These are phyloP conservation scores for Xerus inauris DNA, from an alignment of 2,113 vertebrate genomes.

Conservation along the genomic window DNA sequence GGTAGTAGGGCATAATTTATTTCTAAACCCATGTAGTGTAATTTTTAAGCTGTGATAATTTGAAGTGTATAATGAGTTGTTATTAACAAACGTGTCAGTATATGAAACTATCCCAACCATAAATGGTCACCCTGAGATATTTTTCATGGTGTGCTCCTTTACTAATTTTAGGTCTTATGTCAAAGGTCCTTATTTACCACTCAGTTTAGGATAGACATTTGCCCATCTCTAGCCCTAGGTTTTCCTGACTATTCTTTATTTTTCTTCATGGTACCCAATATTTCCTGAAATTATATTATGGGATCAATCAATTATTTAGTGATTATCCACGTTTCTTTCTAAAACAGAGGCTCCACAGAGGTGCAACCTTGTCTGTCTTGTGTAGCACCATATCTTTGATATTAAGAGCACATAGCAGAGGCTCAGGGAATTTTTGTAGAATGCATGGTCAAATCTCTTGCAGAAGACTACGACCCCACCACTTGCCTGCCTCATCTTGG, in stretches of 20 bases:
- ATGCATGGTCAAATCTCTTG: background rate
- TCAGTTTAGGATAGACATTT: background rate
- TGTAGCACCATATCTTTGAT: background rate
- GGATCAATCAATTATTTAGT: background rate
- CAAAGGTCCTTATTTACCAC: background rate
- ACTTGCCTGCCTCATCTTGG: background rate
- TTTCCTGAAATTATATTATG: background rate
- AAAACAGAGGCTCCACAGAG: background rate
- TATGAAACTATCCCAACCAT: background rate
- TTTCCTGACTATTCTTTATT: background rate
- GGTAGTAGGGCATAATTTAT: background rate
- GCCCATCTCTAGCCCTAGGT: background rate
- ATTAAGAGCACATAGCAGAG: background rate
- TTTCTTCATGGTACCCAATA: background rate
- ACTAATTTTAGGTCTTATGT: background rate
- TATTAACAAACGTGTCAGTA: background rate
- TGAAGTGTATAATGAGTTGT: background rate
- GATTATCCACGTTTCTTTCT: background rate
- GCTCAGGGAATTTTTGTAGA: constrained; percentile 1
- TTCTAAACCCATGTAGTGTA: background rate
- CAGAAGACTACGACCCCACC: background rate
- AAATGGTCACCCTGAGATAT: background rate
- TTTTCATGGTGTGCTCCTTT: background rate
- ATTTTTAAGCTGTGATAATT: constrained; percentile 16
- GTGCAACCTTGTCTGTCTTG: background rate